Base-by-base conservation (phyloP, 2,888 invertebrate genomes). In the Cheilosia urbana region DNA sequence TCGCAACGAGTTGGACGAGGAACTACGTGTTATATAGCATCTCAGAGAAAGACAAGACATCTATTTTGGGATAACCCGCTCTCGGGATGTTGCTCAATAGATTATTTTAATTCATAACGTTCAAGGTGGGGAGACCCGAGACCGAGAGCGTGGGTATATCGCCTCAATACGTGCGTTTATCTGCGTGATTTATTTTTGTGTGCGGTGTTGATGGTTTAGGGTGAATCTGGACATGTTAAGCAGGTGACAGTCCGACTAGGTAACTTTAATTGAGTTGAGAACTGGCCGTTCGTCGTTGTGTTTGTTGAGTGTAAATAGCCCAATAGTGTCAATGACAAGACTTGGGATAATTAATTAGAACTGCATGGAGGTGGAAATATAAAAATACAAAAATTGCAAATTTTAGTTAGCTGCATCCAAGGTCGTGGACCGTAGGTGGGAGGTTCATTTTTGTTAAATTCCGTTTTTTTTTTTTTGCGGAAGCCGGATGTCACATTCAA, bases 31-130 rank as follows among this genome's bases (percentile, higher is more conserved):
- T 42, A 42, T 30, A 24, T 9, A n/a, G 60, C 34, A 42, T 57
- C 37, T 49, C 45, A 21, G 80, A 79, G 72, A 72, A 57, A 60
- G 42, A 65, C 11, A 21, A 34, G 21, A 21, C 13, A 37, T 81
- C 81, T 85, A 85, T 85, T 85, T 85, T 66, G 0, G 62, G 62
- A 72, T 62, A 21, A 60, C 47, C 5, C 77, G 66, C 81, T 85
- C 81, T 66, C 81, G 45, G 57, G 42, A 63, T 27, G 60, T 72
- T 85, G 49, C 76, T 81, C 84, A 85, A 76, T 53, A 55, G 71
- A 81, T 81, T 68, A 71, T 76, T 66, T 72, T 62, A 63, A 72
- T 79, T 72, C 24, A 79, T 58, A 72, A 53, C 58, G 49, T 65
- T 42, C 58, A 72, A 63, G 72, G 72, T 57, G 63, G 63, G 68